Evolutionary conservation across 2,113 vertebrate genomes (phyloP).

Genomic region (Tringa solitaria): DNA sequence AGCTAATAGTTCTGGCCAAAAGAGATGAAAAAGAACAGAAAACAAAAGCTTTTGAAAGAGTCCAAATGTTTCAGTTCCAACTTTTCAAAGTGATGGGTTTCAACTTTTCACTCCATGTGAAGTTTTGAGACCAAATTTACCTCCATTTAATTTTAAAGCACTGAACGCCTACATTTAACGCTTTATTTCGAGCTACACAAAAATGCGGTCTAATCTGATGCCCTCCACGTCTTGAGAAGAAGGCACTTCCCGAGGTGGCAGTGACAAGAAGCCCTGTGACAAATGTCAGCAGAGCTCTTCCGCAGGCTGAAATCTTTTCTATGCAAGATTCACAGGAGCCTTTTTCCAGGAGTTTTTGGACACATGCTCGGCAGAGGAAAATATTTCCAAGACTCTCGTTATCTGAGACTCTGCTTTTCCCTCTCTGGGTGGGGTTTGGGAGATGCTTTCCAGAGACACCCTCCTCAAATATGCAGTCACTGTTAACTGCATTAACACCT

Average conservation of each 20-base stretch:
- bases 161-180: too few relatives aligned
- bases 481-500: background rate
- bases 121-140: background rate
- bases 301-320: background rate
- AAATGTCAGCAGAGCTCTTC: background rate
- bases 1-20: background rate
- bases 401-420: background rate
- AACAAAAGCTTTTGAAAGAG: constrained; percentile 13
- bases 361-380: background rate
- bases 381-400: background rate
- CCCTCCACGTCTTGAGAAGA: background rate
- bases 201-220: background rate
- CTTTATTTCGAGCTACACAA: background rate
- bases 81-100: background rate
- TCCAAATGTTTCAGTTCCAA: background rate
- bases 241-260: background rate
- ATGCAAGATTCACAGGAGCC: background rate
- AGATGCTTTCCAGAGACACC: constrained; percentile 21
- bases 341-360: background rate
- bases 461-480: background rate
- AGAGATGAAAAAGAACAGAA: background rate
- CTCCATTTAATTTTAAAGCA: background rate
- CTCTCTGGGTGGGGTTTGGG: constrained; percentile 1
- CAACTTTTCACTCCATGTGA: background rate
- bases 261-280: background rate